phyloP scores from a whole-genome alignment of 2,888 invertebrate species.

The Norana najaformis region DNA sequence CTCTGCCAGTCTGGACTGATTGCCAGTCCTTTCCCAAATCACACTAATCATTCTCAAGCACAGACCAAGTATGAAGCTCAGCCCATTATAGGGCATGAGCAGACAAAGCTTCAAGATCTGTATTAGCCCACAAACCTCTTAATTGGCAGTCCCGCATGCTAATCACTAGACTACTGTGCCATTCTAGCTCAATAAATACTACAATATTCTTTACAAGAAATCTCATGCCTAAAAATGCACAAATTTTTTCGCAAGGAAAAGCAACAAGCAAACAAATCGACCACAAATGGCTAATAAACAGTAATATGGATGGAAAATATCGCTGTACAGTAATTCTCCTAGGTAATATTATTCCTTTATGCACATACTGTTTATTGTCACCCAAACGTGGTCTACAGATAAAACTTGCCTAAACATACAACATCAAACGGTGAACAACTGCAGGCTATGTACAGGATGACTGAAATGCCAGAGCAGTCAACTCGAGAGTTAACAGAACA shows the following conservation, averaged over 20 bases:
- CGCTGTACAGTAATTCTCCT: constrained; percentile 26
- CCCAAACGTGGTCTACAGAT: background rate
- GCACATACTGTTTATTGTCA: background rate
- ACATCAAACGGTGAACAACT: constrained; percentile 25
- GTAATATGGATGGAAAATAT: background rate
- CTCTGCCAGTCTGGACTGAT: background rate
- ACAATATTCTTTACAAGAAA: background rate
- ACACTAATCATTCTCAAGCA: background rate
- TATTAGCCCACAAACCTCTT: background rate
- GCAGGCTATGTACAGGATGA: background rate
- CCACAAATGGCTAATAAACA: constrained; percentile 22
- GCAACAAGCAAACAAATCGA: constrained; percentile 13
- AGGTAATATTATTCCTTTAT: background rate
- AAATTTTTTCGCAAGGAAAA: background rate
- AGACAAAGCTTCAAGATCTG: too few relatives aligned
- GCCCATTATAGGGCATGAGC: background rate
- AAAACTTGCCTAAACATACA: constrained; percentile 20
- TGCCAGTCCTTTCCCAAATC: background rate
- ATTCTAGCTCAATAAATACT: constrained; percentile 5
- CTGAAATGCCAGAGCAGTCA: background rate
- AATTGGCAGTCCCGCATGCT: background rate
- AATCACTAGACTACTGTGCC: constrained; percentile 2
- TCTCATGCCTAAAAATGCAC: background rate
- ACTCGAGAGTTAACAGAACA: background rate
- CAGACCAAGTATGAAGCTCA: background rate